Evolutionary conservation across 1,140 invertebrate genomes (phyloP).

Genomic region (Maconellicoccus hirsutus): DNA sequence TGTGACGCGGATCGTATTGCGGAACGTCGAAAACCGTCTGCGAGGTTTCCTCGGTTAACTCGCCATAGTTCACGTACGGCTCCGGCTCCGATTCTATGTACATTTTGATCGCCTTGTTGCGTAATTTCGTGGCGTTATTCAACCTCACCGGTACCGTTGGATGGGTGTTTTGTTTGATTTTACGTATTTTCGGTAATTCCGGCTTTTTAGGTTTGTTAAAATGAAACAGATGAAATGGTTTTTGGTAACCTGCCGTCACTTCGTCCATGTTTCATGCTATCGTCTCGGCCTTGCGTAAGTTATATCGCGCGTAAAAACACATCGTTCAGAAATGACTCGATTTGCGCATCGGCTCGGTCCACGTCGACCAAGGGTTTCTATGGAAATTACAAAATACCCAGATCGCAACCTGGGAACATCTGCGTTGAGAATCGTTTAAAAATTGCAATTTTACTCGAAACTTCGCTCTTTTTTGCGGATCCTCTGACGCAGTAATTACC

Average conservation of each 20-base stretch:
- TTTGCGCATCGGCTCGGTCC: no score
- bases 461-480: no score
- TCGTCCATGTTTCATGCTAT: not conserved
- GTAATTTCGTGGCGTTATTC: constrained; percentile 9
- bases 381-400: no score
- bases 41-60: not conserved
- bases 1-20: not conserved
- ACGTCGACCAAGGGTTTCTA: no score
- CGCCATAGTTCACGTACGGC: not conserved
- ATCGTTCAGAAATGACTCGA: not conserved
- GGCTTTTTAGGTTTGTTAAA: not conserved
- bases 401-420: no score
- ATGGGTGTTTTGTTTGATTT: not conserved
- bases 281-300: not conserved
- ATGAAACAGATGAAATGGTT: not conserved
- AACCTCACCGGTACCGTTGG: not conserved
- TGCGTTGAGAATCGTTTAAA: no score
- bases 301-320: no score
- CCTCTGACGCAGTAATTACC: no score
- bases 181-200: not conserved
- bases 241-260: not conserved
- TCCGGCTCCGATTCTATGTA: not conserved
- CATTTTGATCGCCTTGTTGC: not conserved
- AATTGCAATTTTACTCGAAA: no score
- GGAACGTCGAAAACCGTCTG: not conserved